phyloP scores from a whole-genome alignment of 2,113 vertebrate species.

The Silurus meridionalis region DNA sequence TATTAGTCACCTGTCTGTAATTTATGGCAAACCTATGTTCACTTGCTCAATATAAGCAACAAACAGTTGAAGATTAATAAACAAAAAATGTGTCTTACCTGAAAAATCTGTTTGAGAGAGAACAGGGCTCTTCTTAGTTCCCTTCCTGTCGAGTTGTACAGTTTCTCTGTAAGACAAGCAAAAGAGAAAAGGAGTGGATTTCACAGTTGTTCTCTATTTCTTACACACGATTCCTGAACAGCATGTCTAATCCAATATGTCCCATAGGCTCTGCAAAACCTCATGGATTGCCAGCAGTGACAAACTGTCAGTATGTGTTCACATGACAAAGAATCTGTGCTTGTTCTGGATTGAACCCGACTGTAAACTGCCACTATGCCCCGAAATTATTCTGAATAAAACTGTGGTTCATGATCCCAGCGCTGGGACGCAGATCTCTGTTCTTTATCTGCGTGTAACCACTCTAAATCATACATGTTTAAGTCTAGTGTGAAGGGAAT shows the following conservation, averaged over 20 bases:
- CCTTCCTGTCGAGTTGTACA: conserved; percentile 91
- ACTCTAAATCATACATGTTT: conserved; percentile 4
- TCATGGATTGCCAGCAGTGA: conserved; percentile 21
- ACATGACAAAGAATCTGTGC: conserved; percentile 5
- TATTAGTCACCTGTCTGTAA: not conserved
- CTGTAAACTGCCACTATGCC: conserved; percentile 1
- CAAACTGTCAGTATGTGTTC: conserved; percentile 26
- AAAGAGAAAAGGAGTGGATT: conserved; percentile 39
- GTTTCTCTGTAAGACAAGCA: conserved; percentile 80
- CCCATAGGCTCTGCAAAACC: conserved; percentile 10
- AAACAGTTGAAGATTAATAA: conserved; percentile 10
- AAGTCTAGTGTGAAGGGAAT: conserved; percentile 21
- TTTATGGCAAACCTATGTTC: not conserved
- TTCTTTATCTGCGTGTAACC: conserved; percentile 27
- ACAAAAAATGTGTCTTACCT: conserved; percentile 75
- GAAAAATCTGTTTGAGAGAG: conserved; percentile 98
- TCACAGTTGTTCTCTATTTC: conserved; percentile 7
- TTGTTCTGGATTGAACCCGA: conserved; percentile 23
- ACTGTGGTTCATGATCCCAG: not conserved
- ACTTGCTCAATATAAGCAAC: not conserved
- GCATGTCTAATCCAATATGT: conserved; percentile 6
- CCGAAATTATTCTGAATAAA: not conserved
- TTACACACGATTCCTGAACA: conserved; percentile 16
- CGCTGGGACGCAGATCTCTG: not conserved
- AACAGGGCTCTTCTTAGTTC: conserved; percentile 95